A percentile compares a stretch with the other conserved stretches of the same genome.
phyloP scores from a whole-genome alignment of 2,113 vertebrate genomes.

The Carettochelys insculpta region DNA sequence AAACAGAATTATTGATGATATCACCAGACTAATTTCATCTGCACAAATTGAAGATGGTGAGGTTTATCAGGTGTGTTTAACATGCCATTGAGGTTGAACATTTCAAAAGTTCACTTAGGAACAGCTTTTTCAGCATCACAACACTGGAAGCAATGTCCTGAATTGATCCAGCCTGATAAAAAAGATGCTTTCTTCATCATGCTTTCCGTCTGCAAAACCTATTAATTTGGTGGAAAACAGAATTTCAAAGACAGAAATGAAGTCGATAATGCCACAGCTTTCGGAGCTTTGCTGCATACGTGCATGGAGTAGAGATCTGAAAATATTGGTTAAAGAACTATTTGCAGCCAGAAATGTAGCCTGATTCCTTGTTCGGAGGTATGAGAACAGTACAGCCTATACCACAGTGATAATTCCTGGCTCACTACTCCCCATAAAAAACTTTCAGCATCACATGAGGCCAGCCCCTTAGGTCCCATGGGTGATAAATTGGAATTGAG shows the following conservation, averaged over 20 bases:
- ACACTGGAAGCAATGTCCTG: background rate
- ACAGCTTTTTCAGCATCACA: background rate
- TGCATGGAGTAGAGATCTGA: background rate
- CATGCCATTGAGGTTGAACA: background rate
- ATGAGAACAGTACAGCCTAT: rapidly evolving
- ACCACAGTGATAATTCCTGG: background rate
- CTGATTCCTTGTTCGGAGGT: rapidly evolving
- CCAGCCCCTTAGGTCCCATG: background rate
- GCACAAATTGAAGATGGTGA: background rate
- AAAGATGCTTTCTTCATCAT: background rate
- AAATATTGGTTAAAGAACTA: background rate
- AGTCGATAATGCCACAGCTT: background rate
- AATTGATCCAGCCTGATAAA: background rate
- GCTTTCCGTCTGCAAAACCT: background rate
- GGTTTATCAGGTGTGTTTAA: background rate
- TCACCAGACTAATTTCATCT: constrained; percentile 37
- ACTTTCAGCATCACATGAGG: constrained; percentile 6
- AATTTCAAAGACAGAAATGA: background rate
- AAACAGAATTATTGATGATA: constrained; percentile 36
- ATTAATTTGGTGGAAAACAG: background rate
- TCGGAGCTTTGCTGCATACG: rapidly evolving
- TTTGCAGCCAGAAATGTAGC: background rate
- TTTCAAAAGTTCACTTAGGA: background rate
- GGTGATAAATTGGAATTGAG: background rate
- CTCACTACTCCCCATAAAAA: background rate